A percentile compares a stretch with the other conserved stretches of the same genome.
phyloP scores from a whole-genome alignment of 2,888 invertebrate genomes.

The Tethea ocularis region DNA sequence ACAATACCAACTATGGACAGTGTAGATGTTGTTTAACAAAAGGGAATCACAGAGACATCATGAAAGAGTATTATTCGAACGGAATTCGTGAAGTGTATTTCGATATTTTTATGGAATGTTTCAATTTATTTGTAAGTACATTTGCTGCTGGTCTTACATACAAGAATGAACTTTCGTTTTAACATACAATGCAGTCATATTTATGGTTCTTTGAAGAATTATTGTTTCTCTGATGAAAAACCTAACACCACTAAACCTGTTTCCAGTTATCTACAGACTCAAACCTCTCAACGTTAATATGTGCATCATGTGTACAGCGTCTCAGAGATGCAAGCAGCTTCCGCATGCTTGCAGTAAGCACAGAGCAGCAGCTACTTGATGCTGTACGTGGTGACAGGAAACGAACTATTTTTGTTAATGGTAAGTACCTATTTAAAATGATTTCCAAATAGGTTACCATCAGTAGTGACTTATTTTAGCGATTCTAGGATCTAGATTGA shows the following conservation, averaged over 20 bases:
- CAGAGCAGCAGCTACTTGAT: constrained; percentile 51
- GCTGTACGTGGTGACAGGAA: constrained; percentile 36
- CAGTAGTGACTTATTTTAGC: too few relatives aligned
- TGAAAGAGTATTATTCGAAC: constrained; percentile 52
- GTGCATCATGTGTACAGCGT: constrained; percentile 48
- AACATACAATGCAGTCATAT: too few relatives aligned
- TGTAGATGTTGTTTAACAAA: constrained; percentile 63
- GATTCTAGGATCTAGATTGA: too few relatives aligned
- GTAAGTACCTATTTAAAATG: constrained; percentile 25
- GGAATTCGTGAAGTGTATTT: constrained; percentile 59
- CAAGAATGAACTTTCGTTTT: not conserved
- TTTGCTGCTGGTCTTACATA: not conserved
- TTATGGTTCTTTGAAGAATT: too few relatives aligned
- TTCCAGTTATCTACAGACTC: constrained; percentile 57
- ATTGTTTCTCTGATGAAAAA: not conserved
- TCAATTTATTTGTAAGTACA: constrained; percentile 65
- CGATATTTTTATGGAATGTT: constrained; percentile 61
- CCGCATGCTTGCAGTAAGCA: constrained; percentile 51
- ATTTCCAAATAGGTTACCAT: too few relatives aligned
- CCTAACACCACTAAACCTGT: constrained; percentile 15
- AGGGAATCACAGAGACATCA: constrained; percentile 59
- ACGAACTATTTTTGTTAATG: constrained; percentile 53
- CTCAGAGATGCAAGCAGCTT: constrained; percentile 58
- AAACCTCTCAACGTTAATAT: constrained; percentile 48
- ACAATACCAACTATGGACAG: constrained; percentile 44